phyloP scores from a whole-genome alignment of 2,888 invertebrate species.

The Cactoblastis cactorum region DNA sequence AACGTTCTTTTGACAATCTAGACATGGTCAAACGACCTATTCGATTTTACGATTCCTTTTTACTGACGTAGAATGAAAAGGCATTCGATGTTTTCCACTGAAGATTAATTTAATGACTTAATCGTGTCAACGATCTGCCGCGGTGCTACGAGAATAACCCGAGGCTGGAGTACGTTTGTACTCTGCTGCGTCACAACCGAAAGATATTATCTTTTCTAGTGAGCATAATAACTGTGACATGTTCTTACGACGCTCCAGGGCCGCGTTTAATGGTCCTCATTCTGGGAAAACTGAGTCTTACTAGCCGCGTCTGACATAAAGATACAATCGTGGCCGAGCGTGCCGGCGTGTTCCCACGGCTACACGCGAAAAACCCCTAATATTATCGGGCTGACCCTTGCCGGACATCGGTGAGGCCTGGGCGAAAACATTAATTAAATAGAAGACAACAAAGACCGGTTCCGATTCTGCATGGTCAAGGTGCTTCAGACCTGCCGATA shows the following conservation, averaged over 20 bases:
- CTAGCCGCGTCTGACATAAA: constrained; percentile 60
- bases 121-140: constrained; percentile 59
- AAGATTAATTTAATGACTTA: constrained; percentile 40
- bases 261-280: constrained; percentile 67
- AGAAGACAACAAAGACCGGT: constrained; percentile 65
- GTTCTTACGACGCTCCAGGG: constrained; percentile 67
- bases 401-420: constrained; percentile 60
- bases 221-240: constrained; percentile 78
- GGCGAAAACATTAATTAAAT: constrained; percentile 73
- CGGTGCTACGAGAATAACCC: constrained; percentile 50
- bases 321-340: constrained; percentile 57
- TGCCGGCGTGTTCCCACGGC: constrained; percentile 63
- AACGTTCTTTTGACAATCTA: constrained; percentile 39
- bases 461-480: constrained; percentile 50
- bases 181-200: constrained; percentile 59
- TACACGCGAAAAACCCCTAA: constrained; percentile 53
- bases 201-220: constrained; percentile 74
- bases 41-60: background rate
- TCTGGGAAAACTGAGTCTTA: constrained; percentile 68
- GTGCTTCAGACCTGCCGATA: constrained; percentile 41
- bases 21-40: constrained; percentile 21
- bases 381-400: constrained; percentile 37
- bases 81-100: constrained; percentile 19
- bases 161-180: constrained; percentile 36
- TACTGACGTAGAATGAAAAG: constrained; percentile 14